These are phyloP conservation scores for Dipodomys stephensi DNA, from an alignment of 2,113 vertebrate genomes.

Conservation along the genomic window DNA sequence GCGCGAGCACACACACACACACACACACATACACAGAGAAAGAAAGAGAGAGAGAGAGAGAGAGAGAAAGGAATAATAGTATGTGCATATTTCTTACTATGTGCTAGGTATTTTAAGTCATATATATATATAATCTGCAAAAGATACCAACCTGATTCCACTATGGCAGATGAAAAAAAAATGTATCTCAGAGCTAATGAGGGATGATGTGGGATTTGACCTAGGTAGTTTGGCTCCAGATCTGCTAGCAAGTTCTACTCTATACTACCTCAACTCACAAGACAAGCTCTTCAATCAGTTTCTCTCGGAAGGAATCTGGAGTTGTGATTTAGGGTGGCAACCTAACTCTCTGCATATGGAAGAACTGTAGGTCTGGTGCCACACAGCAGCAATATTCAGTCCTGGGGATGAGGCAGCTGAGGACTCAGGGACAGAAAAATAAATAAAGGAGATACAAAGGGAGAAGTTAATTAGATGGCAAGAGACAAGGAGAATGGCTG, in stretches of 20 bases:
- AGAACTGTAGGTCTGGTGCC: not conserved
- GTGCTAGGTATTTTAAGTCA: not conserved
- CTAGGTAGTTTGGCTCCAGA: not conserved
- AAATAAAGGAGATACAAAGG: constrained; percentile 2
- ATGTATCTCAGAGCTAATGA: not conserved
- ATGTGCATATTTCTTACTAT: not conserved
- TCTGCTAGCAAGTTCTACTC: not conserved
- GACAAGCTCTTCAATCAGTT: not conserved
- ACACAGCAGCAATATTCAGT: not conserved
- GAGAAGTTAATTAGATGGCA: constrained; percentile 30
- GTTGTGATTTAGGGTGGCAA: not conserved
- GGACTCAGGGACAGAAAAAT: not conserved
- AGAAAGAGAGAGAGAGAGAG: not conserved
- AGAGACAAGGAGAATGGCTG: not conserved
- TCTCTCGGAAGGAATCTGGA: not conserved
- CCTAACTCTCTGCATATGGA: not conserved
- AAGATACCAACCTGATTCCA: not conserved
- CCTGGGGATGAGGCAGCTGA: not conserved
- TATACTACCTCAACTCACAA: not conserved
- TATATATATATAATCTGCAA: not conserved
- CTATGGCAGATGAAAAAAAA: not conserved
- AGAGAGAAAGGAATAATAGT: not conserved
- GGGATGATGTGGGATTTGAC: not conserved
- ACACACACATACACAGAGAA: not conserved
- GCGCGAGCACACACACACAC: too few relatives aligned